Base-by-base conservation (phyloP, 2,888 invertebrate genomes). In the Chloroclystis v-ata region DNA sequence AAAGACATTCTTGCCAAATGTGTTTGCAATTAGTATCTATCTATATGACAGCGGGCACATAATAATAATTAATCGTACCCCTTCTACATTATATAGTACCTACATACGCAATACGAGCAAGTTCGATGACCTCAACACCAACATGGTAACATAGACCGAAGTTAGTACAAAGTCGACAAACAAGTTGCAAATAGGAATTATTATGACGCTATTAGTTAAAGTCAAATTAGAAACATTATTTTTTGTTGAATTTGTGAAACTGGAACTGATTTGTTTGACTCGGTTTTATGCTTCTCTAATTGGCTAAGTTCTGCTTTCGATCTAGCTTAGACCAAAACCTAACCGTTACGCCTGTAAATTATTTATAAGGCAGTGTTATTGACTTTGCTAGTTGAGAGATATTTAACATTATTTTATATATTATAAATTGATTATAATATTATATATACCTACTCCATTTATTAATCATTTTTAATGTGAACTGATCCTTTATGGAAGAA, bases 1-100 rank as follows among this genome's bases (percentile, higher is more conserved):
- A 43, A 65, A 71, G 63, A 68, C 67, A 59, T 46, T 44, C 55
- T 68, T 52, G 61, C 67, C 70, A 66, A 72, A 75, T 69, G 64
- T 67, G 66, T 69, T 71, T 65, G 69, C 69, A 65, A 20, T 20
- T 2, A 4, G 67, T 67, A 61, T 70, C 65, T 67, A 72, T 66
- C n/a, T 73, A 16, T 20, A 65, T 79, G 75, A 20, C 5, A 5
- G 20, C 20, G 20, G 3, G 20, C 2, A 20, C 5, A 20, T 20
- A 20, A 20, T 5, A 82, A 82, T 81, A 82, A 79, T 82, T 79
- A 81, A 82, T 80, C 77, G 72, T 74, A 78, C 72, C 76, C 72
- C 33, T 7, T 33, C 33, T 33, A 33, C 14, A 1, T 20, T 16
- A 10, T 26, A 72, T 67, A 67, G 65, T 20, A 20, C 61, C 63